A percentile compares a stretch with the other conserved stretches of the same genome.
Conservation (phyloP, 1,140 invertebrate genomes). For the Panulirus ornatus region DNA sequence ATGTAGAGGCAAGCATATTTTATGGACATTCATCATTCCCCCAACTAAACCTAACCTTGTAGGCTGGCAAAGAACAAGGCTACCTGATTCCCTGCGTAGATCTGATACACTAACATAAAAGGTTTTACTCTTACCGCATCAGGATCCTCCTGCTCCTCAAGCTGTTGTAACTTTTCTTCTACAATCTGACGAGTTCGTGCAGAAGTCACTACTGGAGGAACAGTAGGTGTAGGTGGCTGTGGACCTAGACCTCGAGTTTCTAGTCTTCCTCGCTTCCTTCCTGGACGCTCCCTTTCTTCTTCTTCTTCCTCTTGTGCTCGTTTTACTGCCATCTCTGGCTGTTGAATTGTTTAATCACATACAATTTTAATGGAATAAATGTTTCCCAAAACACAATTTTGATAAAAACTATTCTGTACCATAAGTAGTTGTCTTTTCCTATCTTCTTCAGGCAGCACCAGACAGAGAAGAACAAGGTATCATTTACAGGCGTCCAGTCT, state of each 20-base stretch:
- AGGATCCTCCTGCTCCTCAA: slow-evolving; percentile 49
- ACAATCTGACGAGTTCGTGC: slow-evolving; percentile 55
- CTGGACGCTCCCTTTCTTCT: slow-evolving; percentile 52
- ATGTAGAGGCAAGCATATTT: no score
- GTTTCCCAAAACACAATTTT: background rate
- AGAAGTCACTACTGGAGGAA: slow-evolving; percentile 8
- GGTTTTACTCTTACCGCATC: slow-evolving; percentile 30
- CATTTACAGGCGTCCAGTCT: no score
- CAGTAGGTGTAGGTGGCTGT: slow-evolving; percentile 10
- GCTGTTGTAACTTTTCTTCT: slow-evolving; percentile 53
- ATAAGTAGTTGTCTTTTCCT: background rate
- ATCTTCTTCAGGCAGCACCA: background rate
- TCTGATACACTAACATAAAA: no score
- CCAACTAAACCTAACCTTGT: no score
- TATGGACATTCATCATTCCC: no score
- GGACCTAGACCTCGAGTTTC: slow-evolving; percentile 50
- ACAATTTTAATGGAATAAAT: background rate
- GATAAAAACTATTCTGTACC: background rate
- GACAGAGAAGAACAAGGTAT: background rate
- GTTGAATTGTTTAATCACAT: background rate
- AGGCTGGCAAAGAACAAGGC: no score
- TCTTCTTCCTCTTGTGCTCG: slow-evolving; percentile 59
- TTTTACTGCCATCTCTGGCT: slow-evolving; percentile 66
- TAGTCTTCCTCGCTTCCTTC: slow-evolving; percentile 50
- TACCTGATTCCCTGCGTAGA: no score